Evolutionary conservation across 2,888 invertebrate species (phyloP).

Genomic region (Epinotia nisella): DNA sequence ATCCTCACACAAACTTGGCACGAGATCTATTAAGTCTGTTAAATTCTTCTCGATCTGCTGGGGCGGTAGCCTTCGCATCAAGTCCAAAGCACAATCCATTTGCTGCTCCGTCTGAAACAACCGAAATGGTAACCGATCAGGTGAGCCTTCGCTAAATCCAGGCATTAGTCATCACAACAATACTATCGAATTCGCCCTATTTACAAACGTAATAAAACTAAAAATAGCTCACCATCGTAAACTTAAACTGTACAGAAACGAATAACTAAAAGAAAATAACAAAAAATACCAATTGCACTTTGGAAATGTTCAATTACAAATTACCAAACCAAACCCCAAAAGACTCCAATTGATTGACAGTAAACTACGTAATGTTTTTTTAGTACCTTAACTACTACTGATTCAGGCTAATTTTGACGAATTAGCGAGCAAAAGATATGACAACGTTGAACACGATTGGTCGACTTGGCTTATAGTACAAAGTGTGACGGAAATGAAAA

Average conservation of each 20-base stretch:
- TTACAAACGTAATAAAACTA: conserved; percentile 24
- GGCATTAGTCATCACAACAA: conserved; percentile 82
- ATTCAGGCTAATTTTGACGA: conserved; percentile 29
- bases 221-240: conserved; percentile 61
- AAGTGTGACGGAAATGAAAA: conserved; percentile 7
- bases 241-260: conserved; percentile 47
- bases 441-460: conserved; percentile 22
- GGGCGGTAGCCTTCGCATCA: conserved; percentile 99
- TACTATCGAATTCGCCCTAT: conserved; percentile 43
- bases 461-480: neutral
- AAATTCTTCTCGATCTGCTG: conserved; percentile 99
- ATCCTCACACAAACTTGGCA: conserved; percentile 98
- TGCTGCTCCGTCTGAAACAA: conserved; percentile 94
- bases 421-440: conserved; percentile 14
- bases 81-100: conserved; percentile 99
- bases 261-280: conserved; percentile 50
- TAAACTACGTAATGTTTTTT: conserved; percentile 43
- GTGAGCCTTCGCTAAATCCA: conserved; percentile 56
- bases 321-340: conserved; percentile 45
- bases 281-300: conserved; percentile 48
- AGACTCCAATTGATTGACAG: conserved; percentile 46
- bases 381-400: conserved; percentile 1
- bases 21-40: conserved; percentile 98
- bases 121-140: conserved; percentile 52
- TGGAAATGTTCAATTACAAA: conserved; percentile 47